Conservation (phyloP, 2,113 vertebrate genomes). For the Melanostigma gelatinosum region DNA sequence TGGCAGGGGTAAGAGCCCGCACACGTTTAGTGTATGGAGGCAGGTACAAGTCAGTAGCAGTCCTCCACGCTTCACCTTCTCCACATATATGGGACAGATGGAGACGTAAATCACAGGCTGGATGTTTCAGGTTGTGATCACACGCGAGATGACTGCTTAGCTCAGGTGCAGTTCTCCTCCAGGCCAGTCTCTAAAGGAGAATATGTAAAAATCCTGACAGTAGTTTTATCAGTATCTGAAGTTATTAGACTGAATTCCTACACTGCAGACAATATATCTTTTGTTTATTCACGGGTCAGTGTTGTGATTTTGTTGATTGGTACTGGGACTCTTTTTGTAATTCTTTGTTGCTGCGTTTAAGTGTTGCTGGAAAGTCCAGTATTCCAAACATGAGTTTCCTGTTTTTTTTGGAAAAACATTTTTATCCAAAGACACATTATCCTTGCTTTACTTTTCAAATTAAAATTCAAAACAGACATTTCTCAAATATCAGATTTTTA, state of each 20-base stretch:
- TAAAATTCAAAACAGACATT: neutral
- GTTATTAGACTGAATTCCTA: neutral
- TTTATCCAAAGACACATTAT: neutral
- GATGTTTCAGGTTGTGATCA: neutral
- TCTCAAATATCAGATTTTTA: neutral
- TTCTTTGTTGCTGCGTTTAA: neutral
- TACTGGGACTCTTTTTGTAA: neutral
- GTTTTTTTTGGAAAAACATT: neutral
- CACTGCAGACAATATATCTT: neutral
- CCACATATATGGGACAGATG: constrained; percentile 23
- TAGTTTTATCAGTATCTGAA: neutral
- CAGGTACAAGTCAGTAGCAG: neutral
- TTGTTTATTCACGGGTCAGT: neutral
- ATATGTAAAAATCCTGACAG: neutral
- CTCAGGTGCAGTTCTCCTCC: constrained; percentile 2
- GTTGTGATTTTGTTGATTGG: neutral
- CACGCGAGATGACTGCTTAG: constrained; percentile 7
- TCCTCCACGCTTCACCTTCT: neutral
- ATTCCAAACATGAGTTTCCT: neutral
- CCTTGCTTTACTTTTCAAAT: neutral
- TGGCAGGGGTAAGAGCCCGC: constrained; percentile 86
- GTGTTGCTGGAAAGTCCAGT: neutral
- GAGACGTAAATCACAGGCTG: constrained; percentile 27
- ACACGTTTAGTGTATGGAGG: neutral
- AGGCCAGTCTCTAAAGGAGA: neutral